phyloP scores from a whole-genome alignment of 1,140 invertebrate species.

The Drosophila virilis region DNA sequence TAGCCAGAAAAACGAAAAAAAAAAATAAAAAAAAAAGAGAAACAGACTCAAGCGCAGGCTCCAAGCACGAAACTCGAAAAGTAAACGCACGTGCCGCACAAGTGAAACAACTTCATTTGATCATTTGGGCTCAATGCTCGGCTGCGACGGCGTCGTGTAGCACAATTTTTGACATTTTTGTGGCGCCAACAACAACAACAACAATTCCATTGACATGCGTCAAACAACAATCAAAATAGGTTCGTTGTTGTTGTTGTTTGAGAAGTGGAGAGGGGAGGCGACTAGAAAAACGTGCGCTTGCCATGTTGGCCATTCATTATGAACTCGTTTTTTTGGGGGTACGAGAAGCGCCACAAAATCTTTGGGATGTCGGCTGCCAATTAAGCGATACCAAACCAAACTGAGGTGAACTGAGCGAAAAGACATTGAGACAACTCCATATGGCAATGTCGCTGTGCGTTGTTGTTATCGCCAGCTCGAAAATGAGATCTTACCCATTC shows the following conservation, averaged over 20 bases:
- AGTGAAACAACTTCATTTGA: conserved; percentile 80
- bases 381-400: conserved; percentile 62
- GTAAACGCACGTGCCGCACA: conserved; percentile 81
- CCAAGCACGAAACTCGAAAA: conserved; percentile 45
- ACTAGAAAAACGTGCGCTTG: conserved; percentile 72
- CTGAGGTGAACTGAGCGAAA: conserved; percentile 16
- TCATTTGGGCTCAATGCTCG: conserved; percentile 55
- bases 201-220: conserved; percentile 73
- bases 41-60: conserved; percentile 14
- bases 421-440: conserved; percentile 49
- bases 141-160: conserved; percentile 48
- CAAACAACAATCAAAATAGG: conserved; percentile 82
- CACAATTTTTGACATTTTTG: conserved; percentile 82
- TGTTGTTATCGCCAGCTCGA: conserved; percentile 51
- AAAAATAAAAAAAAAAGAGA: conserved; percentile 17
- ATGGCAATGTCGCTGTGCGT: conserved; percentile 22
- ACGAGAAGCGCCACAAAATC: conserved; percentile 67
- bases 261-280: neutral
- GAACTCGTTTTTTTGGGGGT: conserved; percentile 64
- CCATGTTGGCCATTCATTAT: conserved; percentile 79
- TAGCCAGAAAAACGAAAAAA: conserved; percentile 2
- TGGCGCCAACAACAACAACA: conserved; percentile 71
- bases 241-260: conserved; percentile 37
- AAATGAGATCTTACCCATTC: conserved; percentile 52
- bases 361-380: conserved; percentile 76